Conservation (phyloP, 2,888 invertebrate genomes). For the Choristoneura rosaceana region DNA sequence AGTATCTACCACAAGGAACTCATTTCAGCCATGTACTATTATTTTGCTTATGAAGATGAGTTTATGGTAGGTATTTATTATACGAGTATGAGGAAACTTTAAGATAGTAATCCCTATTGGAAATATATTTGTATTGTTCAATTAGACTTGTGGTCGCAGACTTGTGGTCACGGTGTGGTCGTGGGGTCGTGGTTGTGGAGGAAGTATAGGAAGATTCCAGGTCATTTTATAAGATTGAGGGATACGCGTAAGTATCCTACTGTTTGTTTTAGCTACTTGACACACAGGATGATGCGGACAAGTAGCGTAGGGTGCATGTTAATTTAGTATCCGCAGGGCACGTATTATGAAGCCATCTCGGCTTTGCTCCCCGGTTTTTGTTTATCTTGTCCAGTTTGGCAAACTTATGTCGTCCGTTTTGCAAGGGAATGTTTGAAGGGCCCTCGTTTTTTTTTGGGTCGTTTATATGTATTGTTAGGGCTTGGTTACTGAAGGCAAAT, state of each 20-base stretch:
- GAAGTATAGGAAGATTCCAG: too few relatives aligned
- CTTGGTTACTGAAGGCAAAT: not conserved
- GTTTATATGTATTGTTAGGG: constrained; percentile 2
- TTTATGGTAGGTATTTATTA: too few relatives aligned
- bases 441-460: constrained; percentile 5
- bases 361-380: constrained; percentile 31
- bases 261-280: constrained; percentile 10
- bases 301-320: constrained; percentile 35
- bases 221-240: not conserved
- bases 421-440: constrained; percentile 7
- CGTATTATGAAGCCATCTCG: constrained; percentile 38
- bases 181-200: too few relatives aligned
- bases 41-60: not conserved
- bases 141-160: too few relatives aligned
- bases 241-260: not conserved
- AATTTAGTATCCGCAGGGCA: constrained; percentile 32
- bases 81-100: too few relatives aligned
- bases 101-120: too few relatives aligned
- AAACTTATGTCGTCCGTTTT: constrained; percentile 23
- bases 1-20: not conserved
- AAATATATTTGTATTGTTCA: too few relatives aligned
- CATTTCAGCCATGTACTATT: not conserved
- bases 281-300: constrained; percentile 18
- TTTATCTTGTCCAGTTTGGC: constrained; percentile 36
- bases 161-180: too few relatives aligned